Conservation (phyloP, 2,797 vertebrate species). For the Melanogrammus aeglefinus region DNA sequence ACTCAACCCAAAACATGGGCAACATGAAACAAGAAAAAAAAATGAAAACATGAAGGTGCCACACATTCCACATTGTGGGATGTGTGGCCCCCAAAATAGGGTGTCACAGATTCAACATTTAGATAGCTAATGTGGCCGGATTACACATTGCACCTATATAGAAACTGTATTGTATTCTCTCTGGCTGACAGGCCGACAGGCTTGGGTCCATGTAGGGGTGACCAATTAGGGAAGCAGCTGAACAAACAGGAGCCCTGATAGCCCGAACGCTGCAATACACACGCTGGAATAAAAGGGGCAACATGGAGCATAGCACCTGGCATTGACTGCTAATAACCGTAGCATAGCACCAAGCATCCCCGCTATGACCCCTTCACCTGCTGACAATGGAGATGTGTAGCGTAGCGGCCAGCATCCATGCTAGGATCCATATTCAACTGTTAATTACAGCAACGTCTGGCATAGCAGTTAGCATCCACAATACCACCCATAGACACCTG, state of each 20-base stretch:
- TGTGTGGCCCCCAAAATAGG: constrained; percentile 13
- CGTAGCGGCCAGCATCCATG: not conserved
- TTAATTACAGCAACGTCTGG: no score
- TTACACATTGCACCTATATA: constrained; percentile 12
- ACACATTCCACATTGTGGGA: not conserved
- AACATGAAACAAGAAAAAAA: not conserved
- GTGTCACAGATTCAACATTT: constrained; percentile 5
- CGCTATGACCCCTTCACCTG: not conserved
- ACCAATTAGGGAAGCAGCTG: constrained; percentile 38
- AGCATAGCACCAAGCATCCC: constrained; percentile 13
- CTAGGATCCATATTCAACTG: not conserved
- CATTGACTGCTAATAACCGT: constrained; percentile 16
- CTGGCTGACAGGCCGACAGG: constrained; percentile 4
- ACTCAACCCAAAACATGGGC: not conserved
- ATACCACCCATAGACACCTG: not conserved
- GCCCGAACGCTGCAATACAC: constrained; percentile 13
- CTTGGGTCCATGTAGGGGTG: not conserved
- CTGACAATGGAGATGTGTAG: not conserved
- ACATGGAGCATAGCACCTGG: constrained; percentile 29
- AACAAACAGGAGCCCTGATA: constrained; percentile 17
- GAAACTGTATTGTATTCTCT: not conserved
- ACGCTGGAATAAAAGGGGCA: constrained; percentile 19
- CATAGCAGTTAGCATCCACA: no score
- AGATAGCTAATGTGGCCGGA: constrained; percentile 12
- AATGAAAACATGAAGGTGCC: not conserved